phyloP scores from a whole-genome alignment of 2,113 vertebrate species.

The Lanius collurio region DNA sequence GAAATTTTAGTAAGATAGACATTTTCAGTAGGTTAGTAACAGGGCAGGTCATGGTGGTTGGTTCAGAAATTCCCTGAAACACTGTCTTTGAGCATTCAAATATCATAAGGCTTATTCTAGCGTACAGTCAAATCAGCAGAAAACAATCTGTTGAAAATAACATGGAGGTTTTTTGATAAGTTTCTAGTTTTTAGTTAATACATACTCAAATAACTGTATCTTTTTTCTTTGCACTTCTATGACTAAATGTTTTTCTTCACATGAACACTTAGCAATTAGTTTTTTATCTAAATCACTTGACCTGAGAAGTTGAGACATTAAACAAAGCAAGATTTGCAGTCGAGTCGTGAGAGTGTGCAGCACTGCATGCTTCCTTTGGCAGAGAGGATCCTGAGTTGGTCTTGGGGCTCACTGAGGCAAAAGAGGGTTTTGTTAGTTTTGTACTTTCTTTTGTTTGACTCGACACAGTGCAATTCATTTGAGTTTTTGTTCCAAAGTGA shows the following conservation, averaged over 20 bases:
- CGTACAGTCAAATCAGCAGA: not conserved
- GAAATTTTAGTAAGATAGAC: not conserved
- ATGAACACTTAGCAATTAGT: not conserved
- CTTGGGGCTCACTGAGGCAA: conserved; percentile 9
- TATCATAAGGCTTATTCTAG: not conserved
- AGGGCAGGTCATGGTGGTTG: not conserved
- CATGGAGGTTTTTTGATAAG: rapidly evolving
- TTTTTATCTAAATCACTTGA: conserved; percentile 31
- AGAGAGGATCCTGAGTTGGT: not conserved
- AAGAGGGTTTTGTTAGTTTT: conserved; percentile 29
- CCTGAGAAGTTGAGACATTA: not conserved
- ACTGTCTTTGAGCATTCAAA: not conserved
- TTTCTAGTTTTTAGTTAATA: not conserved
- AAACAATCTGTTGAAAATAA: not conserved
- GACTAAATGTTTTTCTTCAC: not conserved
- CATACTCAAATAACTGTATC: not conserved
- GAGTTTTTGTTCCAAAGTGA: conserved; percentile 13
- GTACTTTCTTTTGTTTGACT: conserved; percentile 11
- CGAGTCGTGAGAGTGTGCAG: not conserved
- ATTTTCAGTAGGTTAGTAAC: not conserved
- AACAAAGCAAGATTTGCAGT: conserved; percentile 8
- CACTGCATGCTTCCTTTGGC: not conserved
- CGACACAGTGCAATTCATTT: not conserved
- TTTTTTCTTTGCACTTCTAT: not conserved
- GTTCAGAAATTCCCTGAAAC: not conserved